Base-by-base conservation (phyloP, 2,888 invertebrate species). In the Chromoteleia sp. region DNA sequence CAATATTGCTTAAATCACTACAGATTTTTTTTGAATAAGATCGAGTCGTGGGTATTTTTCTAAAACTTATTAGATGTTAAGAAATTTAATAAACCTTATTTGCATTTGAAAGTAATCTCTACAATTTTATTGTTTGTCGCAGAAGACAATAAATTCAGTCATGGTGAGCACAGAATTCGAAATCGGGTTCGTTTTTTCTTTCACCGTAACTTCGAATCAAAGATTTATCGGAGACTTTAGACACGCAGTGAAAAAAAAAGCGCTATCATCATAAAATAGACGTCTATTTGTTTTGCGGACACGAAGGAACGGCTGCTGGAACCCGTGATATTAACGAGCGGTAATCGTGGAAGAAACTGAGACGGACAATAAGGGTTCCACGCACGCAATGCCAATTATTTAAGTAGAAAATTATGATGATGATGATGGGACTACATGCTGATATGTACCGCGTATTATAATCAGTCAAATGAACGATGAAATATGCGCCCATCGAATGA, bases 361-460 rank as follows among this genome's bases (percentile, higher is more conserved):
- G 52, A 74, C 25, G 52, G 29, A 30, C 54, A 36, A 45, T 48
- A 56, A 65, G 52, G 36, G 56, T 17, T 63, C 14, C 36, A 39
- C 36, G 54, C 63, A 73, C 63, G 50, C 54, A 54, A 65, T 41
- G 59, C 12, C 63, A 65, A 74, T 73, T 43, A 63, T 56, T 65
- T 56, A 71, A 59, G 52, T 61, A 61, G 74, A 68, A 73, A 68
- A 61, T 61, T 43, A 61, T 61, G 45, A 65, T 58, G 52, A 73
- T 59, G 73, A 74, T 79, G 61, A 79, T 73, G 79, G 73, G 79
- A 74, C 79, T 79, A 41, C 79, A 79, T 61, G 80, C 80, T 80
- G 80, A 80, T 70, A 70, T 33, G 30, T 15, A 56, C 56, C 4
- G 56, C 52, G 63, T 80, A 80, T 74, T 70, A 74, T 74, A 61